Base-by-base conservation (phyloP, 2,888 invertebrate genomes). In the Phalangium opilio region DNA sequence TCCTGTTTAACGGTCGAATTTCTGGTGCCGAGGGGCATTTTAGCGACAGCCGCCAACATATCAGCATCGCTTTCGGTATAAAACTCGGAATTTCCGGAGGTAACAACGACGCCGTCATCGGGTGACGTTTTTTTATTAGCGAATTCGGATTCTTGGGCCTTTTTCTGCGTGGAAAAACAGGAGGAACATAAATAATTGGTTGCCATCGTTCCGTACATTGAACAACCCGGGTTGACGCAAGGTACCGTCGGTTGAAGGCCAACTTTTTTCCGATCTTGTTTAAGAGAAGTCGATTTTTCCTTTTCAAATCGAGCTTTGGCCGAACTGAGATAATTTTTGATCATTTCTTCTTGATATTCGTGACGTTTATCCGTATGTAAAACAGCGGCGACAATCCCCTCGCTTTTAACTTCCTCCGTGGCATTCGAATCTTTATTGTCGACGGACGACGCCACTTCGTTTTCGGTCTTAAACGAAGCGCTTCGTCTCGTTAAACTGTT, bases 331-430 rank as follows among this genome's bases (percentile, higher is more conserved):
- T 84, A 85, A 65, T 84, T 84, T 59, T n/a, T 75, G 43, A 84
- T 75, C 81, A 85, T 81, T 55, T 79, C 77, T 59, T 81, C 79
- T 56, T 81, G 82, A 55, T 78, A 81, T 1, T 78, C 76, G 51
- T 79, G 78, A 17, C 79, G 66, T 41, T 77, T 77, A 19, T 69
- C 66, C 1, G 78, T 78, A 55, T 75, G 65, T 38, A 83, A 73
- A 33, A 75, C 68, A 19, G 81, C 81, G 57, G 81, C 81, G 53
- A 81, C 64, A 47, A 83, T 73, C 43, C 74, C 74, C 49, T 70
- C 69, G 5, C 43, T 38, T 15, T 46, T 41, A 14, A 45, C 50
- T 2, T 47, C 43, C 27, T 47, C 47, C 2, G 42, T 45, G 38
- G 49, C 50, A 3, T 45, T 43, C 2, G 53, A 49, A 14, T 44